phyloP scores from a whole-genome alignment of 2,888 invertebrate species.

The Tachina fera region DNA sequence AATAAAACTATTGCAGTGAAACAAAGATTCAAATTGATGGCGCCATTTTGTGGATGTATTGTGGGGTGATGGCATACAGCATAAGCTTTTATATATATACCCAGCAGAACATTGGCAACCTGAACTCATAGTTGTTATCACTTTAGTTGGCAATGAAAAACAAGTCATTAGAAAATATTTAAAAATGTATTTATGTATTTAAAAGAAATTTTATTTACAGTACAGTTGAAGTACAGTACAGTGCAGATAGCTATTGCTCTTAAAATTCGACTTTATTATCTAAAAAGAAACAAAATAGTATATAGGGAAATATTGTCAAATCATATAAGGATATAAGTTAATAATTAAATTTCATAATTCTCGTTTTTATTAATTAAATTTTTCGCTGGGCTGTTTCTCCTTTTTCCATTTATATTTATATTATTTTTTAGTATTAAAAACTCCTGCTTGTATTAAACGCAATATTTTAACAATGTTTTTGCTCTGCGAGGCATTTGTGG shows the following conservation, averaged over 20 bases:
- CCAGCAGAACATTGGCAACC: conserved; percentile 3
- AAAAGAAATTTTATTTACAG: too few species aligned
- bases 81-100: conserved; percentile 15
- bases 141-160: too few species aligned
- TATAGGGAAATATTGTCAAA: too few species aligned
- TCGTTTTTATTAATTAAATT: background rate
- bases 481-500: conserved; percentile 64
- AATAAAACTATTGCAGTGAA: conserved; percentile 25
- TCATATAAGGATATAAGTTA: too few species aligned
- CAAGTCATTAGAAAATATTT: too few species aligned
- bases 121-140: too few species aligned
- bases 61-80: background rate
- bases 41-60: conserved; percentile 2
- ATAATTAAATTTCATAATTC: too few species aligned
- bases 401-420: background rate
- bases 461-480: conserved; percentile 57
- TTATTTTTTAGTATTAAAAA: conserved; percentile 20
- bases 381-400: background rate
- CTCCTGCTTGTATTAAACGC: background rate
- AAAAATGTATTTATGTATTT: background rate
- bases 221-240: too few species aligned
- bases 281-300: too few species aligned
- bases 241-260: too few species aligned
- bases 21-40: conserved; percentile 43
- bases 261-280: too few species aligned